phyloP scores from a whole-genome alignment of 2,888 invertebrate species.

The Willowsia nigromaculata region DNA sequence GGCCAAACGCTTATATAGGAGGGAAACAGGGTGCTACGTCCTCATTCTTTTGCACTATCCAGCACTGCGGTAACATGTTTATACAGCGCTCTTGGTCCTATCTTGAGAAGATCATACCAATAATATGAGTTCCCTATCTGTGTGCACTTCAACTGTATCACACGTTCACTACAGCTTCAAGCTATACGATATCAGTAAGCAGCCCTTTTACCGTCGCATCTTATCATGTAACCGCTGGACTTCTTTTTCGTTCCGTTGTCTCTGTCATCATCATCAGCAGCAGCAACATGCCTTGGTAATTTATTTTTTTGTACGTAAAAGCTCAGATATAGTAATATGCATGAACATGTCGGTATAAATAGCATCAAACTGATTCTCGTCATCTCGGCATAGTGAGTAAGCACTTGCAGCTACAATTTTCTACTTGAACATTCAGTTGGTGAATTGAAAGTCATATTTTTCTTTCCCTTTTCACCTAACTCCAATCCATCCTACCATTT shows the following conservation, averaged over 20 bases:
- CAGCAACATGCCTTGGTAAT: conserved; percentile 7
- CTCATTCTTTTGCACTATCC: not conserved
- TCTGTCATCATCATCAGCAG: not conserved
- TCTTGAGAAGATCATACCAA: not conserved
- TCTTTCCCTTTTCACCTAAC: conserved; percentile 1
- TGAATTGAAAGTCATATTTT: conserved; percentile 42
- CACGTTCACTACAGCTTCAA: not conserved
- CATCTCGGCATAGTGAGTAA: not conserved
- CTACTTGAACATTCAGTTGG: conserved; percentile 54
- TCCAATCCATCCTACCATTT: not conserved
- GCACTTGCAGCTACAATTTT: conserved; percentile 5
- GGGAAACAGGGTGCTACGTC: no score
- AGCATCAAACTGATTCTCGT: not conserved
- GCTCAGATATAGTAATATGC: not conserved
- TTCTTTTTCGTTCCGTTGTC: conserved; percentile 18
- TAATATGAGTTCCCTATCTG: not conserved
- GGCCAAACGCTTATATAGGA: no score
- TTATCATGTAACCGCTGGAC: not conserved
- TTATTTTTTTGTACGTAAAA: not conserved
- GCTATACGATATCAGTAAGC: not conserved
- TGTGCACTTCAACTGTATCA: conserved; percentile 60
- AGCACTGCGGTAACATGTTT: conserved; percentile 23
- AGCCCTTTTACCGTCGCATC: not conserved
- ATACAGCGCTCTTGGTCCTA: not conserved
- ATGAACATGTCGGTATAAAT: not conserved